Percentiles rank a stretch among this genome's conserved stretches.
phyloP scores from a whole-genome alignment of 1,140 invertebrate species.

The Probaryconus sp. region DNA sequence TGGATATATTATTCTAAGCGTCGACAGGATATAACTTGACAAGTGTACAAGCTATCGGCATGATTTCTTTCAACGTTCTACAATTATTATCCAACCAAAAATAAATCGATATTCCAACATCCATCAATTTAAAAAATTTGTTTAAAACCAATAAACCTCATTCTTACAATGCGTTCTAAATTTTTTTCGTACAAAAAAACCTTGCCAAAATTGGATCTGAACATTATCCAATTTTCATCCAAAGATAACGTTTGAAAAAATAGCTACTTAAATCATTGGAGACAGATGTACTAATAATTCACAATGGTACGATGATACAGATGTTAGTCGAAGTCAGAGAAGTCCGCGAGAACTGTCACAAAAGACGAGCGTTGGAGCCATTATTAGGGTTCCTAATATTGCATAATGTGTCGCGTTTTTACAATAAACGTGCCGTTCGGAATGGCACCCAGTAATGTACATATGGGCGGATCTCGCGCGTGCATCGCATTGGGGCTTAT shows the following conservation, averaged over 20 bases:
- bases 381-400: constrained; percentile 75
- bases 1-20: constrained; percentile 54
- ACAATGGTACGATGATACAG: constrained; percentile 73
- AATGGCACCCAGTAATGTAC: constrained; percentile 47
- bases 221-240: too few species aligned
- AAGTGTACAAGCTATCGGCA: constrained; percentile 36
- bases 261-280: constrained; percentile 22
- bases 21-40: constrained; percentile 44
- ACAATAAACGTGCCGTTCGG: constrained; percentile 40
- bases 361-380: constrained; percentile 54
- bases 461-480: constrained; percentile 64
- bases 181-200: too few species aligned
- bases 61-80: too few species aligned
- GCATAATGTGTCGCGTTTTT: constrained; percentile 66
- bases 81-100: too few species aligned
- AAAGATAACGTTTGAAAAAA: constrained; percentile 4
- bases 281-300: constrained; percentile 69
- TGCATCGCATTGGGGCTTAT: constrained; percentile 67
- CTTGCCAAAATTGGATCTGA: too few species aligned
- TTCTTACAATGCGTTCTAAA: too few species aligned
- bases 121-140: too few species aligned
- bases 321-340: constrained; percentile 66
- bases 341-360: constrained; percentile 20
- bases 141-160: too few species aligned
- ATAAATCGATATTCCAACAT: too few species aligned